These are phyloP conservation scores for Istiophorus platypterus DNA, from an alignment of 2,113 vertebrate genomes.

Conservation along the genomic window DNA sequence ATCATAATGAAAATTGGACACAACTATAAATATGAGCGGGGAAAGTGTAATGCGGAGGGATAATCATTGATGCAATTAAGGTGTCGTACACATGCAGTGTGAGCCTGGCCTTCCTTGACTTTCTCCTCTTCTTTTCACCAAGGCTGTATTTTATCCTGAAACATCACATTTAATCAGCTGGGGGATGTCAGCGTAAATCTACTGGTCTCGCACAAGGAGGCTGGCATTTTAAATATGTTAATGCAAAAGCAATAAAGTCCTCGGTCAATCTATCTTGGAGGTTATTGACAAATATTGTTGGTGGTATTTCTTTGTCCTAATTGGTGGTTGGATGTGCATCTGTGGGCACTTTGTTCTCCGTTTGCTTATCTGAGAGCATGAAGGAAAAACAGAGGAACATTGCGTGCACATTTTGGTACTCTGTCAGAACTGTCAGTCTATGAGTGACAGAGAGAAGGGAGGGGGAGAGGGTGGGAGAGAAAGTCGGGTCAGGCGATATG, in stretches of 20 bases:
- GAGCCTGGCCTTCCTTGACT: slow-evolving; percentile 66
- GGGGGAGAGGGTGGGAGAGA: slow-evolving; percentile 19
- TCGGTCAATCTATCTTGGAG: slow-evolving; percentile 45
- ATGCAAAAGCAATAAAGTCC: slow-evolving; percentile 70
- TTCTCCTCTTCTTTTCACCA: slow-evolving; percentile 57
- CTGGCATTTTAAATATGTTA: slow-evolving; percentile 77
- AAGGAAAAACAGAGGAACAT: not conserved
- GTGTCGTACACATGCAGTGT: slow-evolving; percentile 77
- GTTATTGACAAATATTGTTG: slow-evolving; percentile 63
- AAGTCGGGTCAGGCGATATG: slow-evolving; percentile 45
- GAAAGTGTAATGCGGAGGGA: slow-evolving; percentile 77
- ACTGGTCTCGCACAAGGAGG: slow-evolving; percentile 46
- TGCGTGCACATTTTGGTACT: slow-evolving; percentile 32
- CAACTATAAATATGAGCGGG: slow-evolving; percentile 86
- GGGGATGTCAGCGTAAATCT: slow-evolving; percentile 68
- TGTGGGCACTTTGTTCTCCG: not conserved
- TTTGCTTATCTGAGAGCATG: slow-evolving; percentile 23
- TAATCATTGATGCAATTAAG: slow-evolving; percentile 86
- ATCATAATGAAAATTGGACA: slow-evolving; percentile 89
- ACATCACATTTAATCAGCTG: slow-evolving; percentile 75
- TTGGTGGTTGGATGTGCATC: slow-evolving; percentile 14
- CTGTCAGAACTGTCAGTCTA: slow-evolving; percentile 49
- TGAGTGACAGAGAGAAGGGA: slow-evolving; percentile 16
- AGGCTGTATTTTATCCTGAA: slow-evolving; percentile 75
- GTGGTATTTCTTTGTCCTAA: slow-evolving; percentile 50